These are phyloP conservation scores for Rotaria sp. DNA, from an alignment of 2,888 invertebrate species.

Conservation along the genomic window DNA sequence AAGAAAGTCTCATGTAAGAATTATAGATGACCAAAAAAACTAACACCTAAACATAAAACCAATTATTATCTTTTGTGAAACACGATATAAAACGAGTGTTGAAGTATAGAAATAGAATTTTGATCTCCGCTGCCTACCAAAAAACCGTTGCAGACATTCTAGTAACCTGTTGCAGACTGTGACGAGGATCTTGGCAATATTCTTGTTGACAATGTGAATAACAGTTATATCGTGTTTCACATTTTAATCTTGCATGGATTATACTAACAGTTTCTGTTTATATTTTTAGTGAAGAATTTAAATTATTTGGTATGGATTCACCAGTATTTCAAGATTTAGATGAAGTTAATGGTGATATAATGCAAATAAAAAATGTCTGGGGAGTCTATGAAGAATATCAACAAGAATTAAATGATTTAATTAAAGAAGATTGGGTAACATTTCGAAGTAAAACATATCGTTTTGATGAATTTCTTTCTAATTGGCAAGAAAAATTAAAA, in stretches of 20 bases:
- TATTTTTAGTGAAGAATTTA: constrained; percentile 64
- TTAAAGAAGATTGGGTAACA: constrained; percentile 57
- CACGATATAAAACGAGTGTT: too few relatives aligned
- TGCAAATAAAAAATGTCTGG: constrained; percentile 68
- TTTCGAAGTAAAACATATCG: constrained; percentile 46
- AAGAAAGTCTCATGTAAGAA: constrained; percentile 29
- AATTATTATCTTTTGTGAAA: too few relatives aligned
- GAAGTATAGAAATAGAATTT: too few relatives aligned
- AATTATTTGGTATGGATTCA: constrained; percentile 69
- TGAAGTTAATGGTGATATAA: constrained; percentile 67
- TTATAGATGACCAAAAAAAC: background rate
- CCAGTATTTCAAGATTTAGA: constrained; percentile 63
- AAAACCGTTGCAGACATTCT: too few relatives aligned
- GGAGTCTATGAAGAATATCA: constrained; percentile 70
- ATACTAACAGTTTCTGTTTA: background rate
- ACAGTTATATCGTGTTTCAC: too few relatives aligned
- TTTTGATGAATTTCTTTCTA: constrained; percentile 44
- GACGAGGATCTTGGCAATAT: too few relatives aligned
- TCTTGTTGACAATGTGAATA: too few relatives aligned
- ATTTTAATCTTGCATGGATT: too few relatives aligned
- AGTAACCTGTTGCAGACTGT: too few relatives aligned
- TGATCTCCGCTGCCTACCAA: too few relatives aligned
- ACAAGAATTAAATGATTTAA: constrained; percentile 59
- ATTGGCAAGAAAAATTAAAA: constrained; percentile 40
- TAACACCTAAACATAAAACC: too few relatives aligned